Percentiles rank a stretch among this genome's conserved stretches.
Conservation (phyloP, 2,888 invertebrate genomes). For the Phyllotreta striolata region DNA sequence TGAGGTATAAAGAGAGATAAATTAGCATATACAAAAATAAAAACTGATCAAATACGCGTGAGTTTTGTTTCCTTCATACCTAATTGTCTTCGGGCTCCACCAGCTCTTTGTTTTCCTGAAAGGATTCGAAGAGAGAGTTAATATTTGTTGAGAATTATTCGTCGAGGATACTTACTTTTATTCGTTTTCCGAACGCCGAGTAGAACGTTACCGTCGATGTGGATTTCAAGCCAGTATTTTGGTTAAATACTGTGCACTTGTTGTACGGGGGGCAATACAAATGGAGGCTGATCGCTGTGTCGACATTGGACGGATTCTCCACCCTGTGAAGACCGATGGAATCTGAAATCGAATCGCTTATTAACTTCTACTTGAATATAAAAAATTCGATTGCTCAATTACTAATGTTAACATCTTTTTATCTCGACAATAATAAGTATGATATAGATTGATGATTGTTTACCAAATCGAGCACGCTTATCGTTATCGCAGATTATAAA, state of each 20-base stretch:
- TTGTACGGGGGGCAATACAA: conserved; percentile 95
- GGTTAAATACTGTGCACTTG: conserved; percentile 89
- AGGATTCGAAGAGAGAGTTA: conserved; percentile 15
- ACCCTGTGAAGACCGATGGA: conserved; percentile 94
- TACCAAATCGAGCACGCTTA: too few species aligned
- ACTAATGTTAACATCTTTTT: background rate
- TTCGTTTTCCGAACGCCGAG: conserved; percentile 86
- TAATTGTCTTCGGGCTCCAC: conserved; percentile 56
- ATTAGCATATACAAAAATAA: background rate
- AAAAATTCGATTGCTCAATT: too few species aligned
- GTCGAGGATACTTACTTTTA: conserved; percentile 70
- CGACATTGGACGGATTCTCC: conserved; percentile 90
- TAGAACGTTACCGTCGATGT: conserved; percentile 85
- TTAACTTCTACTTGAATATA: too few species aligned
- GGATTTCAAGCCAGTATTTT: conserved; percentile 82
- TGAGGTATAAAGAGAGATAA: background rate
- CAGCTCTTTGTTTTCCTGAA: conserved; percentile 51
- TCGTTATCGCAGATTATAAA: too few species aligned
- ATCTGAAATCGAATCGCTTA: conserved; percentile 72
- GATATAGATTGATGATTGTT: too few species aligned
- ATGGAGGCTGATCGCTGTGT: conserved; percentile 91
- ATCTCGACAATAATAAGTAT: too few species aligned
- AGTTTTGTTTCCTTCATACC: conserved; percentile 8
- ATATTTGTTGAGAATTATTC: conserved; percentile 23
- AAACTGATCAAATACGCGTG: background rate